These are phyloP conservation scores for Lycophotia porphyrea DNA, from an alignment of 2,888 invertebrate genomes.

Conservation along the genomic window DNA sequence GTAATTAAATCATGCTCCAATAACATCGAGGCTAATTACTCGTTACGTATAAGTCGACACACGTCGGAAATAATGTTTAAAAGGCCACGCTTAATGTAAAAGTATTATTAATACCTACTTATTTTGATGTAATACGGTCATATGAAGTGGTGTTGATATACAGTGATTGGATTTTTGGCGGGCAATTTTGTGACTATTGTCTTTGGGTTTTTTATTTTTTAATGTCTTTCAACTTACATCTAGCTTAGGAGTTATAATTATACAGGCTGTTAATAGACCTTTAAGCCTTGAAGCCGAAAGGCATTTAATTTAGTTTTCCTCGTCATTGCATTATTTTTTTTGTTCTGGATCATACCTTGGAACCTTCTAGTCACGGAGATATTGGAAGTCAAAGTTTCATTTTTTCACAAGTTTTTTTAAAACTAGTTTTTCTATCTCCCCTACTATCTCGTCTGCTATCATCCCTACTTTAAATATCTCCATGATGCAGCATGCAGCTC, in stretches of 20 bases:
- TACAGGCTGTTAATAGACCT: too few relatives aligned
- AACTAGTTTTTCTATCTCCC: too few relatives aligned
- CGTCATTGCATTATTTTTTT: too few relatives aligned
- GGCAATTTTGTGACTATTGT: neutral
- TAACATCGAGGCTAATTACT: slow-evolving; percentile 59
- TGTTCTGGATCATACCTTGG: too few relatives aligned
- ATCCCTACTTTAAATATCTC: too few relatives aligned
- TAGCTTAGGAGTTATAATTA: neutral
- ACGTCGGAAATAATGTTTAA: slow-evolving; percentile 58
- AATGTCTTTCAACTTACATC: neutral
- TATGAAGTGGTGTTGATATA: neutral
- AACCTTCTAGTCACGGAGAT: too few relatives aligned
- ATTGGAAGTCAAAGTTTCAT: too few relatives aligned
- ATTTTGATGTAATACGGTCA: slow-evolving; percentile 37
- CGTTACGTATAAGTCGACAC: slow-evolving; percentile 58
- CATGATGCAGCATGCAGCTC: too few relatives aligned
- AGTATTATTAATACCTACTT: slow-evolving; percentile 22
- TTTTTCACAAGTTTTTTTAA: too few relatives aligned
- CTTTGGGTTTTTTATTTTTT: neutral
- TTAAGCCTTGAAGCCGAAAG: too few relatives aligned
- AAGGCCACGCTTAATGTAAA: slow-evolving; percentile 61
- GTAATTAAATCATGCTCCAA: slow-evolving; percentile 50
- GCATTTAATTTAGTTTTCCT: too few relatives aligned
- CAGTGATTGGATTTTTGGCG: neutral
- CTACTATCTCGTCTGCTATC: too few relatives aligned